Evolutionary conservation across 2,797 vertebrate genomes (phyloP), one percentile per base, ranked within the genome.

Genomic region (Tokudaia muenninki): DNA sequence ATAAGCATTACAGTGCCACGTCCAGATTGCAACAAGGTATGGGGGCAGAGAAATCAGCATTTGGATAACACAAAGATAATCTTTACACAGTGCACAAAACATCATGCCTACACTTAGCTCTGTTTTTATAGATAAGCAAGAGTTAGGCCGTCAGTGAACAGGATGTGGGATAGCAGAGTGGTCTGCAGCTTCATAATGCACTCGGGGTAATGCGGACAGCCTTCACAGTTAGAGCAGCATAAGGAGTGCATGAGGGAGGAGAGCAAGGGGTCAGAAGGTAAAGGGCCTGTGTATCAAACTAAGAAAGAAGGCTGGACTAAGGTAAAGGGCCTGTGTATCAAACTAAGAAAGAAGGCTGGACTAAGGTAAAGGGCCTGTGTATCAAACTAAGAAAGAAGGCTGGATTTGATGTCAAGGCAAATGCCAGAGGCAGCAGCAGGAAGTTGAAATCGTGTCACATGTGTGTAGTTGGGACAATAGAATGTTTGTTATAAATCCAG

Each of bases 81-180:
- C 70, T 72, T 72, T 8, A 72, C 67, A 19, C 8, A 37, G 17
- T 21, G 7, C n/a, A 37, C n/a, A 72, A 67, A 6, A 72, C 16
- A 8, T n/a, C 8, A 6, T n/a, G 67, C 67, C 34, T 70, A n/a
- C 11, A 44, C 41, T 75, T 24, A 75, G 22, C 74, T 57, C 74
- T 55, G 57, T 82, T 86, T 65, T 94, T 79, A 94, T 84, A 91
- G 22, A 70, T 0, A 95, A 95, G 21, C 47, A 82, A 47, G 47
- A 83, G 50, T 81, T 47, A 91, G 77, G 31, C 59, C 74, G 6
- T 61, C 34, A 84, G 4, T 9, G 37, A 86, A 84, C 26, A 59
- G 47, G n/a, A 92, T 52, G 2, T 65, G 65, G 50, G n/a, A 50
- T 9, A 77, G 26, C 34, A 61, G 10, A 61, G 88, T 37, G 37